Percentiles rank a stretch among this genome's conserved stretches.
Evolutionary conservation across 2,113 vertebrate species (phyloP).

Genomic region (Phodopus roborovskii): DNA sequence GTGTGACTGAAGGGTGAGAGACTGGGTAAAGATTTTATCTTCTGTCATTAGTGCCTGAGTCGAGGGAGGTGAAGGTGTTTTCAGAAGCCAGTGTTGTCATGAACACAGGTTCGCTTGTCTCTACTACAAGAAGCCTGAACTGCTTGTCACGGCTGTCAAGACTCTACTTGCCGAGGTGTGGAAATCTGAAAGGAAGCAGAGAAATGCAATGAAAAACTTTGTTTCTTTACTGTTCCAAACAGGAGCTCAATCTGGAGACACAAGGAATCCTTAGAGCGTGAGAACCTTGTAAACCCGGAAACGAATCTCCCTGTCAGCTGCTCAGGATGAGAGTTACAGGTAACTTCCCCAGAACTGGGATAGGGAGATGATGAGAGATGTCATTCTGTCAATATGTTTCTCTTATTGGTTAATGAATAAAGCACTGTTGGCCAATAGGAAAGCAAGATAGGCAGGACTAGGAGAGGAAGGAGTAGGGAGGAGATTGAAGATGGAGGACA

Average conservation of each 20-base stretch:
- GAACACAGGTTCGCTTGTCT: neutral
- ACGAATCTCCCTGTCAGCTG: neutral
- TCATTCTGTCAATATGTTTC: too few species aligned
- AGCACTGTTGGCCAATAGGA: too few species aligned
- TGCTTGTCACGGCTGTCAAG: neutral
- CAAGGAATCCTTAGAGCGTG: neutral
- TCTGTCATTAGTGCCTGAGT: neutral
- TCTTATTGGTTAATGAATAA: too few species aligned
- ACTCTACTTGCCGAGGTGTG: neutral
- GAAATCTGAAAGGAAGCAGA: conserved; percentile 22
- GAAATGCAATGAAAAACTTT: conserved; percentile 57
- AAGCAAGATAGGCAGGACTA: too few species aligned
- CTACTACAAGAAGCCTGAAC: neutral
- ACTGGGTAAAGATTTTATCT: neutral
- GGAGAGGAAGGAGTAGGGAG: too few species aligned
- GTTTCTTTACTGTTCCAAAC: conserved; percentile 31
- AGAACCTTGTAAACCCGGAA: neutral
- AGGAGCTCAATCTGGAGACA: neutral
- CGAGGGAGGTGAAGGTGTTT: neutral
- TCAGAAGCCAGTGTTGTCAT: neutral
- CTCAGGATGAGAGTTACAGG: neutral
- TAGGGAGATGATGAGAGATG: neutral
- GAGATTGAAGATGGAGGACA: too few species aligned
- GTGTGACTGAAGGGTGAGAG: neutral
- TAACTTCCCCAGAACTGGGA: neutral